Evolutionary conservation across 2,797 vertebrate species (phyloP).

Genomic region (Lacerta agilis): DNA sequence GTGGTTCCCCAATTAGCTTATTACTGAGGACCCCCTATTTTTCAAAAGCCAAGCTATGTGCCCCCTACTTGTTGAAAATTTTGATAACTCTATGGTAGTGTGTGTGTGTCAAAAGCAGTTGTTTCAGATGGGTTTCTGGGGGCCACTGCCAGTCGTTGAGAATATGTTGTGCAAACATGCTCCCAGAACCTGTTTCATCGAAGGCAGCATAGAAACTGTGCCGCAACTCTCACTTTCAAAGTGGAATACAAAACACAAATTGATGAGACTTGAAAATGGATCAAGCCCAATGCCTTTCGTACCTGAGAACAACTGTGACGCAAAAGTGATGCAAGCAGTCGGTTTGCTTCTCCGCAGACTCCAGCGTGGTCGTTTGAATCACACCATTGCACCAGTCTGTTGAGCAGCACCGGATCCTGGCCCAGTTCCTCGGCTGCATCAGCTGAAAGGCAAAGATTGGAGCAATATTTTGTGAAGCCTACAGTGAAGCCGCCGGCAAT

Average conservation of each 20-base stretch:
- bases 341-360: slow-evolving; percentile 84
- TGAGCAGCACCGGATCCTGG: slow-evolving; percentile 81
- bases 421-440: slow-evolving; percentile 86
- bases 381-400: slow-evolving; percentile 88
- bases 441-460: slow-evolving; percentile 73
- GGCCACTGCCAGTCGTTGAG: not conserved
- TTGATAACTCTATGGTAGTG: too few species aligned
- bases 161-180: not conserved
- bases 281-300: not conserved
- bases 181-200: not conserved
- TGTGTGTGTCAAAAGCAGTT: not conserved
- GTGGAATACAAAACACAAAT: not conserved
- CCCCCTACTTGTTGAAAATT: too few species aligned
- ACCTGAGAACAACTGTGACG: slow-evolving; percentile 86
- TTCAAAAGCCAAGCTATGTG: too few species aligned
- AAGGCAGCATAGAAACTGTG: not conserved
- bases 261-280: fast-evolving
- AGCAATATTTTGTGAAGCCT: not conserved
- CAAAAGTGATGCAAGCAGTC: slow-evolving; percentile 87
- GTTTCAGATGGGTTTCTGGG: not conserved
- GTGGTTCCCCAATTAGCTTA: too few species aligned
- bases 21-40: too few species aligned
- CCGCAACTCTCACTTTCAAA: not conserved
- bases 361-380: slow-evolving; percentile 81
- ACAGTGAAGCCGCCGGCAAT: not conserved